Percentiles rank a stretch among this genome's conserved stretches.
Evolutionary conservation across 2,888 invertebrate species (phyloP).

Genomic region (Barypeithes pellucidus): DNA sequence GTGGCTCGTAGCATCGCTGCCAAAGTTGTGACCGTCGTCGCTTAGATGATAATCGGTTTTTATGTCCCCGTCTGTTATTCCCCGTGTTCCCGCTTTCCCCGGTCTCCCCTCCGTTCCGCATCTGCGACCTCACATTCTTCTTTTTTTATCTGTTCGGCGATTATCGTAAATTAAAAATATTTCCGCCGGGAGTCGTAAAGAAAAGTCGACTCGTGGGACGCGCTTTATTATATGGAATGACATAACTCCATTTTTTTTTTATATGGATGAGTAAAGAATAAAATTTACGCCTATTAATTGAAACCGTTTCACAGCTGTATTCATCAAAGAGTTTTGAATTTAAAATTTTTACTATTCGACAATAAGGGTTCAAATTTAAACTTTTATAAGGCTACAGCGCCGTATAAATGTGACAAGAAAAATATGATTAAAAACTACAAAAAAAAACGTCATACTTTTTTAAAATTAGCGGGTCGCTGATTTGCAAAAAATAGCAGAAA

Average conservation of each 20-base stretch:
- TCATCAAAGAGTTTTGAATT: too few relatives aligned
- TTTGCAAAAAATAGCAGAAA: too few relatives aligned
- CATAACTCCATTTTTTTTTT: constrained; percentile 19
- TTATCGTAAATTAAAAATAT: constrained; percentile 59
- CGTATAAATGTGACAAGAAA: too few relatives aligned
- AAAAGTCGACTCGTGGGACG: constrained; percentile 38
- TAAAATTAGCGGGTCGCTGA: too few relatives aligned
- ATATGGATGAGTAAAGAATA: background rate
- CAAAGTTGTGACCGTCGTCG: too few relatives aligned
- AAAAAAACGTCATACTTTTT: too few relatives aligned
- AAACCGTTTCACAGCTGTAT: too few relatives aligned
- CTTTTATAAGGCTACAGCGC: too few relatives aligned
- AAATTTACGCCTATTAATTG: background rate
- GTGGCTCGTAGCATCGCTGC: too few relatives aligned
- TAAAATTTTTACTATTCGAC: too few relatives aligned
- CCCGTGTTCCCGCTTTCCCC: background rate
- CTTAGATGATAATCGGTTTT: constrained; percentile 12
- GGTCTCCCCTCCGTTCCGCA: constrained; percentile 6
- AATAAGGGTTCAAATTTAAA: too few relatives aligned
- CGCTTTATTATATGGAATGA: constrained; percentile 19
- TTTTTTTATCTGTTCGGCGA: constrained; percentile 55
- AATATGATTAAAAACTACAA: too few relatives aligned
- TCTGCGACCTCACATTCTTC: constrained; percentile 38
- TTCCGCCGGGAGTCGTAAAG: constrained; percentile 40
- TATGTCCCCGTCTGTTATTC: constrained; percentile 29